phyloP scores from a whole-genome alignment of 1,140 invertebrate genomes.

The Aphelenchoides fujianensis region DNA sequence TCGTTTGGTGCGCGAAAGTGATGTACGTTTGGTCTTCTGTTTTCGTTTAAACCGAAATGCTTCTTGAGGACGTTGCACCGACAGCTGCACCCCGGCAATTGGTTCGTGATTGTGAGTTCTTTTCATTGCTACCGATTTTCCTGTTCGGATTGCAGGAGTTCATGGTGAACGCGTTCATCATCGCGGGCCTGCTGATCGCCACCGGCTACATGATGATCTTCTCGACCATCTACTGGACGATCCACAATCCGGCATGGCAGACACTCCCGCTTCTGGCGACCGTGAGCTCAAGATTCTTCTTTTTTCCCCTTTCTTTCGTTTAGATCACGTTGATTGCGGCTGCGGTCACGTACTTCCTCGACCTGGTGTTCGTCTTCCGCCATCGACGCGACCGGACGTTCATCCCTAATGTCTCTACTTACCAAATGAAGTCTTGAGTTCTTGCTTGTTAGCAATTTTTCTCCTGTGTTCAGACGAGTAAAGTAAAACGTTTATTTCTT shows the following conservation, averaged over 20 bases:
- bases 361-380: constrained; percentile 19
- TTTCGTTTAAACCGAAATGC: too few species aligned
- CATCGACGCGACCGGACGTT: constrained; percentile 28
- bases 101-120: constrained; percentile 25
- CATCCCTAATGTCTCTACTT: constrained; percentile 32
- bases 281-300: too few species aligned
- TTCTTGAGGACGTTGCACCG: constrained; percentile 14
- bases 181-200: constrained; percentile 28
- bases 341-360: constrained; percentile 23
- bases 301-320: too few species aligned
- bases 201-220: constrained; percentile 27
- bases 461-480: too few species aligned
- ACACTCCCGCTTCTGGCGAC: constrained; percentile 30
- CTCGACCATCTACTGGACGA: constrained; percentile 23
- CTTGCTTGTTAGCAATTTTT: too few species aligned
- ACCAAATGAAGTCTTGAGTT: too few species aligned
- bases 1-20: constrained; percentile 33
- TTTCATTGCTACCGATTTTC: too few species aligned
- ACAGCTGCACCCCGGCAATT: constrained; percentile 8
- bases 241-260: constrained; percentile 36
- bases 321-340: constrained; percentile 17
- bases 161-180: constrained; percentile 23
- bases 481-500: too few species aligned
- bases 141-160: constrained; percentile 34
- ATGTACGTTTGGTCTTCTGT: too few species aligned